Conservation (phyloP, 2,113 vertebrate genomes). For the Hyla sarda region DNA sequence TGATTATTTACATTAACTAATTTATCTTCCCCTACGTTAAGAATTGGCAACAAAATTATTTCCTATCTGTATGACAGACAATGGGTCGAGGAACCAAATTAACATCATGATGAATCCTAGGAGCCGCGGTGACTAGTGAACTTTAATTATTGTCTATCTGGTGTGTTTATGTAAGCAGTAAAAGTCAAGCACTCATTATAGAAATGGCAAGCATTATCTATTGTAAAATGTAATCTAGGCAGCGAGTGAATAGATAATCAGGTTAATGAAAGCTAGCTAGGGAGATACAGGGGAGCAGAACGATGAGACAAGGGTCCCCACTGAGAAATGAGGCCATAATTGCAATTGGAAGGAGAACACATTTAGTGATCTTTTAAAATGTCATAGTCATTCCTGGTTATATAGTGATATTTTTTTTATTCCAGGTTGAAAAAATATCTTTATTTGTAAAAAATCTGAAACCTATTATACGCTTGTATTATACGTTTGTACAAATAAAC, state of each 20-base stretch:
- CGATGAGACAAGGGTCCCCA: slow-evolving; percentile 60
- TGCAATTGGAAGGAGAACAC: slow-evolving; percentile 68
- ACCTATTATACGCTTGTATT: not conserved
- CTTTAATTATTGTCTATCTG: slow-evolving; percentile 69
- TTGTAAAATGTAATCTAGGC: slow-evolving; percentile 67
- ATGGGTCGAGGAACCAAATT: slow-evolving; percentile 68
- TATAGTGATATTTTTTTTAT: slow-evolving; percentile 75
- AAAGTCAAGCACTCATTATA: slow-evolving; percentile 73
- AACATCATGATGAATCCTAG: slow-evolving; percentile 64
- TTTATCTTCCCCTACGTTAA: slow-evolving; percentile 32
- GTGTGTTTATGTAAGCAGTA: slow-evolving; percentile 70
- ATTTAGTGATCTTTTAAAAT: slow-evolving; percentile 74
- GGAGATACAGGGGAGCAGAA: slow-evolving; percentile 58
- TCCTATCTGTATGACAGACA: slow-evolving; percentile 58
- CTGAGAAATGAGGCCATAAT: slow-evolving; percentile 65
- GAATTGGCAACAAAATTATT: slow-evolving; percentile 59
- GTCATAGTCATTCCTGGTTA: slow-evolving; percentile 72
- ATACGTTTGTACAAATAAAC: too few relatives aligned
- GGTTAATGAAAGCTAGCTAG: slow-evolving; percentile 66
- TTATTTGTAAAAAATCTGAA: slow-evolving; percentile 34
- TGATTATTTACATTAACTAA: not conserved
- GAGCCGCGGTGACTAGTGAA: slow-evolving; percentile 66
- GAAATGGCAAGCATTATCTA: slow-evolving; percentile 70
- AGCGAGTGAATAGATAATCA: slow-evolving; percentile 66
- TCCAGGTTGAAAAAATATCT: slow-evolving; percentile 62